Evolutionary conservation across 2,888 invertebrate genomes (phyloP), one percentile per base, ranked within the genome.

Genomic region (Cerastis leucographa): DNA sequence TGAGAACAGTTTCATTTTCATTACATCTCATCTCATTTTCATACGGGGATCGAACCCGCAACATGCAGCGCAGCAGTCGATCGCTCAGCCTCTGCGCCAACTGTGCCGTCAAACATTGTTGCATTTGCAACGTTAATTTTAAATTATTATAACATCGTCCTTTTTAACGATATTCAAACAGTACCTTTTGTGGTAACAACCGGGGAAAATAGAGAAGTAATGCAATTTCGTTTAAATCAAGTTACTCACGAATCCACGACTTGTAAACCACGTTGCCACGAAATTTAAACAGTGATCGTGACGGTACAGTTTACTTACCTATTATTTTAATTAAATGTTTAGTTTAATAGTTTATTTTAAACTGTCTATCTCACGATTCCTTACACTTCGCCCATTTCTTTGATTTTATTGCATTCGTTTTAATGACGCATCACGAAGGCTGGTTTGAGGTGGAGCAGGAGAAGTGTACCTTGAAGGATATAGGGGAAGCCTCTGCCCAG

Each of bases 281-380:
- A 81, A 35, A 62, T 46, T 42, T 46, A 79, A 66, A 80, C 44
- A 71, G n/a, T 44, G 22, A 5, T 64, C 74, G 74, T 81, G 75
- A 77, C 29, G 42, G 49, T 17, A 59, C 8, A 17, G 61, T 80
- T 70, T 51, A 22, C 49, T 14, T 69, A 42, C 14, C 71, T 61
- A 71, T 61, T 71, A 59, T 71, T 76, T 76, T 51, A 79, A 70
- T 42, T 42, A 70, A 76, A 49, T 71, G n/a, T 73, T 73, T 65
- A 44, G n/a, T n/a, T n/a, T 35, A 49, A 72, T 22, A 25, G 59
- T 22, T 44, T 35, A 7, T 12, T 79, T 44, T 29, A 25, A 29
- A 56, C 1, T 1, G 6, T 17, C 9, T 9, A 12, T 22, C 49
- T 71, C 59, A 80, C 71, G 71, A 51, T 49, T 71, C 19, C 49